Base-by-base conservation (phyloP, 2,797 vertebrate species). In the Coranthus polyacanthus region DNA sequence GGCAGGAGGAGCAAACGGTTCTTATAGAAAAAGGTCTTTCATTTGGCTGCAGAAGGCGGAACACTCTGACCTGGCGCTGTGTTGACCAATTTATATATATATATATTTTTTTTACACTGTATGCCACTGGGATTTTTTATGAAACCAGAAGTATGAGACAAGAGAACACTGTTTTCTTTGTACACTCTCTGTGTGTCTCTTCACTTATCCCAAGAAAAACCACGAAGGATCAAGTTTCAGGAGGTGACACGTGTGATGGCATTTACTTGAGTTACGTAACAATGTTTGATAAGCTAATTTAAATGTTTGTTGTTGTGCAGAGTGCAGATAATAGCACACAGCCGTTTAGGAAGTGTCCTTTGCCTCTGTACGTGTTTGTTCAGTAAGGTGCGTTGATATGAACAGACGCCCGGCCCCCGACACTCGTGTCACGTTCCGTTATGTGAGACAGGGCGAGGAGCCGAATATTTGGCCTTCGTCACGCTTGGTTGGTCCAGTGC, bases 1-100 rank as follows among this genome's bases (percentile, higher is more conserved):
- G 56, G 16, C 9, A 18, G 22, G 15, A 34, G 47, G 77, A 67
- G 83, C 72, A 60, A 47, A 16, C 46, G 75, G 78, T 68, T 67
- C 55, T 59, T 39, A 18, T 54, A 72, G 45, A 46, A 45, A 59
- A 34, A 20, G 16, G 65, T 37, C 37, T 60, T 65, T 74, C 16
- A 59, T 51, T 54, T 55, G 49, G 29, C 16, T 24, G 32, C 53
- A 39, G 17, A 45, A 34, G 52, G 32, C n/a, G n/a, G n/a, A n/a
- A n/a, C n/a, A n/a, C n/a, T n/a, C n/a, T n/a, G 37, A 42, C 39
- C 20, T 6, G n/a, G n/a, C 9, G 12, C 42, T 20, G n/a, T 20
- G 12, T n/a, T 32, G 10, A 42, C 24, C 10, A 57, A 10, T 16
- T 51, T 16, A 18, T 18, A 11, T 16, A 18, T 18, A 10, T 44